These are phyloP conservation scores for Sicus ferrugineus DNA, from an alignment of 2,888 invertebrate species.

Conservation along the genomic window DNA sequence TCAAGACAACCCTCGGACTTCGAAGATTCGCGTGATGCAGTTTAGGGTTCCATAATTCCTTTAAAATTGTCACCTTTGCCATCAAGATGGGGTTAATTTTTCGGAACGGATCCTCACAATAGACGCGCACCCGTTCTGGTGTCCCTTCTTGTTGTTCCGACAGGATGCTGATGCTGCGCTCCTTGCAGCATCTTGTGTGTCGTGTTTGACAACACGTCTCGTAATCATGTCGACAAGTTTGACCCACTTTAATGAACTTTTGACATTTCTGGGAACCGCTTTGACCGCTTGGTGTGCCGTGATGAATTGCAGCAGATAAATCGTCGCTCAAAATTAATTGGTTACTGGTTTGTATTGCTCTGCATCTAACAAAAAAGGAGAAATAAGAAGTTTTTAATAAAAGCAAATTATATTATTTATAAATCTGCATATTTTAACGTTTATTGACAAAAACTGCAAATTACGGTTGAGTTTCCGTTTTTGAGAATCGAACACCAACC, in stretches of 20 bases:
- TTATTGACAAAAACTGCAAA: too few relatives aligned
- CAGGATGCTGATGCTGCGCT: conserved; percentile 20
- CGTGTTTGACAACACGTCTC: conserved; percentile 26
- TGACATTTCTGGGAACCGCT: conserved; percentile 45
- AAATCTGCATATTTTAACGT: too few relatives aligned
- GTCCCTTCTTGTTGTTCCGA: background rate
- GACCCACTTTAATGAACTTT: conserved; percentile 27
- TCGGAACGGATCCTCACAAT: background rate
- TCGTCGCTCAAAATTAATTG: too few relatives aligned
- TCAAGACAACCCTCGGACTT: background rate
- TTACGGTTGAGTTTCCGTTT: too few relatives aligned
- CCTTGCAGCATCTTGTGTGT: background rate
- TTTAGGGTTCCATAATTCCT: background rate
- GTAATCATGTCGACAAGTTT: conserved; percentile 25
- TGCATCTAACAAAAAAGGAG: too few relatives aligned
- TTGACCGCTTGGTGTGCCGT: conserved; percentile 50
- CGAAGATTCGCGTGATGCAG: background rate
- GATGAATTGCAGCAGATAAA: too few relatives aligned
- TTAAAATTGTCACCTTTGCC: background rate
- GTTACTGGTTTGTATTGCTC: too few relatives aligned
- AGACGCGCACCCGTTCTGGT: background rate
- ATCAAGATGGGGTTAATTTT: background rate
- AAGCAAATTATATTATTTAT: too few relatives aligned
- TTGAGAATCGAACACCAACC: too few relatives aligned
- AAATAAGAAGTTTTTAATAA: too few relatives aligned